Percentiles rank a stretch among this genome's conserved stretches.
Conservation (phyloP, 1,140 invertebrate species). For the Drosophila elegans region DNA sequence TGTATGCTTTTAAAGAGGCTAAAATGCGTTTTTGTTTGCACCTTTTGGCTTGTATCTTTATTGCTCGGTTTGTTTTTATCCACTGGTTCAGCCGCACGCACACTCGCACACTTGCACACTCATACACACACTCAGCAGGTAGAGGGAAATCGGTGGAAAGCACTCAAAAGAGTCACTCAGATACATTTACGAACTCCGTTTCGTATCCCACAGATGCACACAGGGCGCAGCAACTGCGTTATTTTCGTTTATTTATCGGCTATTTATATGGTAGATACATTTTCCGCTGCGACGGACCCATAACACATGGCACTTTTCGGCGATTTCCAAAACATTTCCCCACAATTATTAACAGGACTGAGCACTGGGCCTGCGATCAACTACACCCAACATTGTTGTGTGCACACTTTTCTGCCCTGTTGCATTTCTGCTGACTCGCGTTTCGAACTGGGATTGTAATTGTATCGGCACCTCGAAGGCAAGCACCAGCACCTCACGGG, state of each 20-base stretch:
- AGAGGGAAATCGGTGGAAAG: constrained; percentile 65
- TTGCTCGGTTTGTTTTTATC: constrained; percentile 77
- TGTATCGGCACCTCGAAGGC: constrained; percentile 70
- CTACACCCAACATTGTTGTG: constrained; percentile 1
- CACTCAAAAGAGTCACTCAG: constrained; percentile 71
- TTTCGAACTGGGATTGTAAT: constrained; percentile 59
- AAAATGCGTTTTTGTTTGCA: constrained; percentile 65
- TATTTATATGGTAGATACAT: constrained; percentile 68
- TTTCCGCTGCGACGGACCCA: constrained; percentile 19
- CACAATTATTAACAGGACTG: constrained; percentile 40
- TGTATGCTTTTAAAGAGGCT: neutral
- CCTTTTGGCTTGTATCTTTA: constrained; percentile 79
- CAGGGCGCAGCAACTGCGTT: constrained; percentile 64
- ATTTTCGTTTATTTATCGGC: constrained; percentile 70
- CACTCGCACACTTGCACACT: constrained; percentile 22
- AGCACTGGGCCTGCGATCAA: constrained; percentile 23
- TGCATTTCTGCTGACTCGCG: constrained; percentile 66
- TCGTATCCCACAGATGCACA: constrained; percentile 64
- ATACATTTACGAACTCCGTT: constrained; percentile 76
- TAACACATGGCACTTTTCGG: constrained; percentile 47
- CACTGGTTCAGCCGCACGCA: constrained; percentile 56
- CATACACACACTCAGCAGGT: constrained; percentile 37
- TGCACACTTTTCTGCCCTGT: constrained; percentile 33
- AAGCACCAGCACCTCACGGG: constrained; percentile 57
- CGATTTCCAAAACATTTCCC: constrained; percentile 40